phyloP scores from a whole-genome alignment of 2,888 invertebrate species.

The Exephanes ischioxanthus region DNA sequence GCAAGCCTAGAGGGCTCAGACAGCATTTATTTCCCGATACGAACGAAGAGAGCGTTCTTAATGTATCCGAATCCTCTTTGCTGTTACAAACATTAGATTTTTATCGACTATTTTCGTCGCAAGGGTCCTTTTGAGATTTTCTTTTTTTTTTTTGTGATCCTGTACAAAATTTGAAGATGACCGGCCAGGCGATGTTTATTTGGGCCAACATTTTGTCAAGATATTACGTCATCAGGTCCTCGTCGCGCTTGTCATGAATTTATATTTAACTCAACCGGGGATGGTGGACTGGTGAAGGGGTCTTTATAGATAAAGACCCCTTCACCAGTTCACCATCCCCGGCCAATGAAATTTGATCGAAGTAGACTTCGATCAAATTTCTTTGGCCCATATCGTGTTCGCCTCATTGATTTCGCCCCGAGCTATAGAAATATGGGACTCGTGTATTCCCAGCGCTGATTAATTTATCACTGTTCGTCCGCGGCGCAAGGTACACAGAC shows the following conservation, averaged over 20 bases:
- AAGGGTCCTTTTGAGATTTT: not conserved
- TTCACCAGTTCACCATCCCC: too few relatives aligned
- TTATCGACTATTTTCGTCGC: not conserved
- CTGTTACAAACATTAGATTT: not conserved
- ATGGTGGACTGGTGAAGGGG: not conserved
- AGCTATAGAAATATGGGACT: constrained; percentile 25
- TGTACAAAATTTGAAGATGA: too few relatives aligned
- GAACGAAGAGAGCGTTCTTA: not conserved
- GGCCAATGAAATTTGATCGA: too few relatives aligned
- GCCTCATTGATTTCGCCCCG: constrained; percentile 50
- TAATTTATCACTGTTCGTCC: constrained; percentile 33
- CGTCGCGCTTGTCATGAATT: constrained; percentile 21
- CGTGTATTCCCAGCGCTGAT: not conserved
- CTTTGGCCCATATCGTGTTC: constrained; percentile 46
- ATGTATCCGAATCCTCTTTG: not conserved
- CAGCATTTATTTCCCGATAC: not conserved
- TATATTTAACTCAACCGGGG: constrained; percentile 34
- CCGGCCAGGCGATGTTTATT: not conserved
- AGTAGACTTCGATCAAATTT: constrained; percentile 40
- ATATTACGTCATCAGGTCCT: not conserved
- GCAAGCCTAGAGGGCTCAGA: constrained; percentile 6
- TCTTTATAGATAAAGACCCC: too few relatives aligned
- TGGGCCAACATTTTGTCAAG: constrained; percentile 22
- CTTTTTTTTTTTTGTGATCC: too few relatives aligned
- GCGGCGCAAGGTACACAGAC: constrained; percentile 12